A percentile compares a stretch with the other conserved stretches of the same genome.
phyloP scores from a whole-genome alignment of 2,113 vertebrate genomes.

The Accipiter virgatus region DNA sequence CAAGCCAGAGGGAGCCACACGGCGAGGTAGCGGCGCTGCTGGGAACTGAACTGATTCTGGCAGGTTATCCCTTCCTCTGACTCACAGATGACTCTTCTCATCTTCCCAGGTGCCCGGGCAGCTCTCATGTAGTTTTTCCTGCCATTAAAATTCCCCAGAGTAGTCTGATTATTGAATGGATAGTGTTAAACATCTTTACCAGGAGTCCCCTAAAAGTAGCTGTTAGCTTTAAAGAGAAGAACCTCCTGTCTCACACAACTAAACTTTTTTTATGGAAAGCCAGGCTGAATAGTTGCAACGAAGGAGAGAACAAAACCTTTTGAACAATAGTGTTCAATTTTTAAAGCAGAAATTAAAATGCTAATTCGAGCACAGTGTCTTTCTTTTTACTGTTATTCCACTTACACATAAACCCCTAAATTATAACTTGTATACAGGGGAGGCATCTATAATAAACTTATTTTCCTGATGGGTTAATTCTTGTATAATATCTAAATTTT shows the following conservation, averaged over 20 bases:
- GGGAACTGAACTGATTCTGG: not conserved
- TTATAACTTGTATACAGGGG: conserved; percentile 24
- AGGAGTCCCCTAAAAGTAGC: not conserved
- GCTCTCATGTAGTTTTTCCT: not conserved
- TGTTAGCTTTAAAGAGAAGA: not conserved
- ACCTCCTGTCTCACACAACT: not conserved
- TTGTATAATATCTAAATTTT: conserved; percentile 31
- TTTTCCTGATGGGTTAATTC: conserved; percentile 44
- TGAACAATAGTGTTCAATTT: not conserved
- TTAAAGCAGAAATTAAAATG: conserved; percentile 31
- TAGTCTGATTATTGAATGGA: not conserved
- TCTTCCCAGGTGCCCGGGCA: not conserved
- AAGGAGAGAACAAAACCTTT: conserved; percentile 17
- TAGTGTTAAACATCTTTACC: not conserved
- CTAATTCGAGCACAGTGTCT: conserved; percentile 5
- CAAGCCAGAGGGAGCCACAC: not conserved
- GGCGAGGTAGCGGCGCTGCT: rapidly evolving
- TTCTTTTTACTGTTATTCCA: conserved; percentile 16
- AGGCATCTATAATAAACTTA: conserved; percentile 38
- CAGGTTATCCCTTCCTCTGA: not conserved
- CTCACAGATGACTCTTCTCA: not conserved
- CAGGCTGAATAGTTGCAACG: not conserved
- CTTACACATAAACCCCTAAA: conserved; percentile 4
- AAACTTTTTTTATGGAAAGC: not conserved
- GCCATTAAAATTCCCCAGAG: not conserved